Evolutionary conservation across 1,140 invertebrate species (phyloP).

Genomic region (Drosophila mayri): DNA sequence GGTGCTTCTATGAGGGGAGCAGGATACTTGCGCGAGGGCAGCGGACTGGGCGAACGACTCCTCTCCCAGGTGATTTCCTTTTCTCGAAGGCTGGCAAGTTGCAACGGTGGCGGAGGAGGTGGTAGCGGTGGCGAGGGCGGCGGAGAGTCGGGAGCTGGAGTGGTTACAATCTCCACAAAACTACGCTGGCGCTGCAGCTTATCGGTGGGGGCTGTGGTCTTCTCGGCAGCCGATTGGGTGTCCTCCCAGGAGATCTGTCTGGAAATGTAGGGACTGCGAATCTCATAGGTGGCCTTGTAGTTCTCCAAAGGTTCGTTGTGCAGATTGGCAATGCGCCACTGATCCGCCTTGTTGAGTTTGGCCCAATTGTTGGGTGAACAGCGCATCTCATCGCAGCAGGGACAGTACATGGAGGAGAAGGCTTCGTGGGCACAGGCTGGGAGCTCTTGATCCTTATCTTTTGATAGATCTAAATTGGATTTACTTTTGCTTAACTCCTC

Average conservation of each 20-base stretch:
- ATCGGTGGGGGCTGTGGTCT: neutral
- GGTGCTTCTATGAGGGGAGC: constrained; percentile 74
- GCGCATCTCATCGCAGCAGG: constrained; percentile 62
- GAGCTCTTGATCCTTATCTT: neutral
- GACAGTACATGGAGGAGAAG: constrained; percentile 43
- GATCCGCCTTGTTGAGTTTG: constrained; percentile 68
- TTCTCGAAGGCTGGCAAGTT: neutral
- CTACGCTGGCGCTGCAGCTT: constrained; percentile 56
- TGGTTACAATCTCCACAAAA: constrained; percentile 64
- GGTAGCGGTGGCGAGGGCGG: constrained; percentile 7
- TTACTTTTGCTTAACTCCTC: neutral
- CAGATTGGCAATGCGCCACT: constrained; percentile 74
- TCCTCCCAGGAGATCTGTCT: constrained; percentile 80
- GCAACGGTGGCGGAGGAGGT: constrained; percentile 16
- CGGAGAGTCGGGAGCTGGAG: constrained; percentile 31
- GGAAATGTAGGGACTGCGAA: constrained; percentile 75
- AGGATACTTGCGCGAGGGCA: constrained; percentile 70
- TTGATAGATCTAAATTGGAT: neutral
- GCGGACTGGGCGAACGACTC: constrained; percentile 64
- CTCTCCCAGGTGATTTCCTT: constrained; percentile 34
- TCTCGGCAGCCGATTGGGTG: constrained; percentile 32
- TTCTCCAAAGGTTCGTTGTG: constrained; percentile 66
- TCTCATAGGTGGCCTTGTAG: constrained; percentile 79
- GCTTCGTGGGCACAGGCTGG: constrained; percentile 18
- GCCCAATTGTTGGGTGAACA: constrained; percentile 65